Evolutionary conservation across 2,113 vertebrate genomes (phyloP), one percentile per base, ranked within the genome.

Genomic region (Anhinga rufa): DNA sequence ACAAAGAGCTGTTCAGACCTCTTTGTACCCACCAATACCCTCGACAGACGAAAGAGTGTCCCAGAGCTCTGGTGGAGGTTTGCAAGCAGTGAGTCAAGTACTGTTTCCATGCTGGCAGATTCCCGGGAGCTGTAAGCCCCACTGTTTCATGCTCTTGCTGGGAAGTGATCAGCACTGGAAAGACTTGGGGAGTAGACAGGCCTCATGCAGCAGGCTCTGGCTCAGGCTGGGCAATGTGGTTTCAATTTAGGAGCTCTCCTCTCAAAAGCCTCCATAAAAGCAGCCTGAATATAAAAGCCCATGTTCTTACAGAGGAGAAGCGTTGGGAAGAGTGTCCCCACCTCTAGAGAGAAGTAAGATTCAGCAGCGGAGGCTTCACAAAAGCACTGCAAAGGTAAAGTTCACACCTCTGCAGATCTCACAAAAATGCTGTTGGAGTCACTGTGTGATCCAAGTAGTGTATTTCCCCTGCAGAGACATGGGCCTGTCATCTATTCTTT

Each of bases 211-310:
- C 79, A 92, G 46, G n/a, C 55, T 94, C 86, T 92, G 77, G 54
- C 78, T 91, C 18, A 42, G 86, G 65, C 65, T 87, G 65, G 83
- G 40, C 57, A 84, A 91, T 79, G 62, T 93, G 88, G 74, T 91
- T 96, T 97, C 77, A 44, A 22, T 89, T 87, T 89, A 76, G 65
- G 86, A 91, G 34, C 69, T 92, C 60, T 84, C 55, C 42, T 88
- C 85, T 83, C 86, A 71, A 88, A 81, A 88, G 52, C n/a, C 32
- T 90, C 28, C 55, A 12, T 75, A 60, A 86, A 85, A 71, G 42
- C 68, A 66, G 38, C 61, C 60, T 65, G 57, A 75, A 71, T 68
- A 60, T 40, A 52, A 64, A 83, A 88, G 54, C 36, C 65, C 24
- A 4, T 52, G 48, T 84, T 88, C 60, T 54, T 78, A 46, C 29